Evolutionary conservation across 2,888 invertebrate genomes (phyloP).

Genomic region (Caenorhabditis drosophilae): DNA sequence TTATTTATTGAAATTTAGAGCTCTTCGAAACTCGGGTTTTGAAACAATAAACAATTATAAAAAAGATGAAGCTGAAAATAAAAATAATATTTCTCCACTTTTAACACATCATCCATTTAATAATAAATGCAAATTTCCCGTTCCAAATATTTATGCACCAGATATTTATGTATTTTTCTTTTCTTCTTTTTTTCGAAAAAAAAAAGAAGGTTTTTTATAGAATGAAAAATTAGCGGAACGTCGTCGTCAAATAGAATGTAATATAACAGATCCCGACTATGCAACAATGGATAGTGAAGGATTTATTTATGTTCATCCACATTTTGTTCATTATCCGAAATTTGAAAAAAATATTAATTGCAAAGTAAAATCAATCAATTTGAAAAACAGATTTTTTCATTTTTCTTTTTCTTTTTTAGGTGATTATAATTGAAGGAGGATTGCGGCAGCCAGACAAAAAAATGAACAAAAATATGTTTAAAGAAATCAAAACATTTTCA

Average conservation of each 20-base stretch:
- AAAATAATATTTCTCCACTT: no score
- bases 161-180: conserved; percentile 24
- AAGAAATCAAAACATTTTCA: conserved; percentile 17
- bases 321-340: conserved; percentile 29
- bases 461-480: conserved; percentile 15
- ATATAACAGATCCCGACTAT: conserved; percentile 11
- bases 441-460: conserved; percentile 19
- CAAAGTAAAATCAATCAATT: no score
- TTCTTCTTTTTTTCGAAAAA: no score
- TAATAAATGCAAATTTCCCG: conserved; percentile 40
- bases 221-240: no score
- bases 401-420: background rate
- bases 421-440: conserved; percentile 10
- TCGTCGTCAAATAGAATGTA: conserved; percentile 32
- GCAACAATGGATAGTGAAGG: conserved; percentile 39
- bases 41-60: no score
- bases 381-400: no score
- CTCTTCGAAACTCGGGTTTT: no score
- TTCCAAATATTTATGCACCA: conserved; percentile 29
- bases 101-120: conserved; percentile 47
- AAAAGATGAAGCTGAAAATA: no score
- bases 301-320: conserved; percentile 29
- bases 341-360: conserved; percentile 11
- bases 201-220: no score
- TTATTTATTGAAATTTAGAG: no score